A percentile compares a stretch with the other conserved stretches of the same genome.
These are phyloP conservation scores for Otus scops DNA, from an alignment of 2,797 vertebrate genomes.

Conservation along the genomic window DNA sequence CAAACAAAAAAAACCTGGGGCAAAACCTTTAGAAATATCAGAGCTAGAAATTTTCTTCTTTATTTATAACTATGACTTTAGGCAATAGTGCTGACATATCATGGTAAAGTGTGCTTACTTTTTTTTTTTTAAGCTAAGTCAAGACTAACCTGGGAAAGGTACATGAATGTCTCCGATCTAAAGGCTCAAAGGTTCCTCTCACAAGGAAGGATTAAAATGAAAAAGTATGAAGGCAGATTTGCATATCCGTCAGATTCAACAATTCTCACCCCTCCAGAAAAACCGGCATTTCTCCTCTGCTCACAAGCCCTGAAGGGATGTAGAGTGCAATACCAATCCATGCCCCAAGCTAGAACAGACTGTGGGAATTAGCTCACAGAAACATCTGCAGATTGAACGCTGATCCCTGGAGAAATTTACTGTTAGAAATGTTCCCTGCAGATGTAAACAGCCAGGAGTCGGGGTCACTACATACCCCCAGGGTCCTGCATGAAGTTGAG, in stretches of 20 bases:
- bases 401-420: not conserved
- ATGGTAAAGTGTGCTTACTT: not conserved
- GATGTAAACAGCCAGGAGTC: rapidly evolving
- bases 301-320: not conserved
- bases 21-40: not conserved
- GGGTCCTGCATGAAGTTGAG: rapidly evolving
- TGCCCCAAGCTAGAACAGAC: not conserved
- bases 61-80: not conserved
- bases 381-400: not conserved
- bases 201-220: not conserved
- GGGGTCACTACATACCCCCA: rapidly evolving
- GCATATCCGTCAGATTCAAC: not conserved
- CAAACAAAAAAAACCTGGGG: not conserved
- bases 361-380: not conserved
- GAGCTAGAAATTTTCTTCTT: not conserved
- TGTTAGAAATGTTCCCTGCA: not conserved
- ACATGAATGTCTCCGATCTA: not conserved
- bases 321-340: not conserved
- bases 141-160: not conserved
- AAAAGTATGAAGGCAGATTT: not conserved
- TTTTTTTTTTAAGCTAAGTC: not conserved
- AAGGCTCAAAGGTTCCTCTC: not conserved
- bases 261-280: not conserved
- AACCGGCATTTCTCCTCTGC: not conserved
- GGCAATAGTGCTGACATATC: not conserved